Base-by-base conservation (phyloP, 1,140 invertebrate genomes). In the Hylaeus volcanicus region DNA sequence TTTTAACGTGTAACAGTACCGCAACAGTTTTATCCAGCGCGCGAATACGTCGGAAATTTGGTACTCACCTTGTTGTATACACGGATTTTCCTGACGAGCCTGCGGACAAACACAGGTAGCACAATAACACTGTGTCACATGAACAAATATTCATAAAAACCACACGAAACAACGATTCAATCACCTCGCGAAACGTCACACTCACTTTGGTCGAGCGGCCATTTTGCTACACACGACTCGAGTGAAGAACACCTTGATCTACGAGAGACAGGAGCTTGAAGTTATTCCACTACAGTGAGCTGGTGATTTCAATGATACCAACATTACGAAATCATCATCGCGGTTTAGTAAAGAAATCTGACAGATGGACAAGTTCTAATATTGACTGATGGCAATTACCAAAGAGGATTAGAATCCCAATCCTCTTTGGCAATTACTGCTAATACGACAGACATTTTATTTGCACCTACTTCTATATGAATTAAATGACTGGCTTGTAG, bases 181-280 rank as follows among this genome's bases (percentile, higher is more conserved):
- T 83, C 86, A 84, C 88, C 81, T 86, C 79, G 64, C 81, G 79
- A 85, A 89, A 89, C 83, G 88, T 89, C 88, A 89, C 86, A 82
- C 80, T 89, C 88, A 83, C 75, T 83, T 88, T 61, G 70, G 72
- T 82, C 73, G 58, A 56, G 78, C 88, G 68, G 88, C 88, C 88
- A 89, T 89, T 89, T 89, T 89, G 65, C 86, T 88, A 84, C 86
- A 85, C 79, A 86, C 77, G 45, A 74, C 55, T 68, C 66, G 66
- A 75, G 58, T 37, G 61, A 83, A 81, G 83, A 84, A 81, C 80
- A 75, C 70, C 81, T 82, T 77, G 79, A 78, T 84, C 80, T 68
- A 82, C 73, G n/a, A 55, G 53, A 82, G 69, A 51, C 65, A 73
- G 48, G 53, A 61, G 55, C 69, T 26, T 81, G 74, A 75, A 81